Evolutionary conservation across 2,113 vertebrate species (phyloP), one percentile per base, ranked within the genome.

Genomic region (Tinamus guttatus): DNA sequence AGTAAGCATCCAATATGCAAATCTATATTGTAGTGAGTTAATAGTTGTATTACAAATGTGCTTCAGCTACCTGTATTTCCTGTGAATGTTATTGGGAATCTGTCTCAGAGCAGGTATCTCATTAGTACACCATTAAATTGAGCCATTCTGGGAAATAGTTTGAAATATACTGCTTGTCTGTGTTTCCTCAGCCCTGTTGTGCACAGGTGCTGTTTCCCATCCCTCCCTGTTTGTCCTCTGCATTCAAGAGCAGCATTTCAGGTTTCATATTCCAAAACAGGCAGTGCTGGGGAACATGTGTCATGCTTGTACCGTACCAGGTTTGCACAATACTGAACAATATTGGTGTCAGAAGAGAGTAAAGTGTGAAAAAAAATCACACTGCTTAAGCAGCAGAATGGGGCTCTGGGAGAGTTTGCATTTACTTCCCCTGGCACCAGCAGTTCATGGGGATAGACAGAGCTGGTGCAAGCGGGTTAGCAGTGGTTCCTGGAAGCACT

Each of bases 351-450:
- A 52, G 69, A 71, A 30, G 25, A 52, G 54, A 56, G 54, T 56
- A 56, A 75, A 36, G 11, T 7, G 12, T 47, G 25, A 64, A 87
- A 58, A 58, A n/a, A 16, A 49, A 49, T n/a, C 40, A 1, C 34
- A 6, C 8, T 62, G 43, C 18, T 19, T 30, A 25, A 38, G 24
- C 64, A 9, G 4, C 4, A 6, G 27, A 60, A 2, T 0, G 49
- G 24, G 9, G 15, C 75, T 79, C 12, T 83, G 16, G 5, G 30
- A 32, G 54, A 32, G 54, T 32, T 58, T 56, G 3, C n/a, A 1
- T 0, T 2, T 0, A 11, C 2, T 4, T 73, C 34, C 0, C 1
- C 16, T 1, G 21, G 49, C 16, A 18, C 14, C 1, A 5, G 52
- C 65, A 25, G 38, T 3, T 43, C 52, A 47, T 2, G 1, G 11